Evolutionary conservation across 1,140 invertebrate species (phyloP).

Genomic region (Caenorhabditis latens): DNA sequence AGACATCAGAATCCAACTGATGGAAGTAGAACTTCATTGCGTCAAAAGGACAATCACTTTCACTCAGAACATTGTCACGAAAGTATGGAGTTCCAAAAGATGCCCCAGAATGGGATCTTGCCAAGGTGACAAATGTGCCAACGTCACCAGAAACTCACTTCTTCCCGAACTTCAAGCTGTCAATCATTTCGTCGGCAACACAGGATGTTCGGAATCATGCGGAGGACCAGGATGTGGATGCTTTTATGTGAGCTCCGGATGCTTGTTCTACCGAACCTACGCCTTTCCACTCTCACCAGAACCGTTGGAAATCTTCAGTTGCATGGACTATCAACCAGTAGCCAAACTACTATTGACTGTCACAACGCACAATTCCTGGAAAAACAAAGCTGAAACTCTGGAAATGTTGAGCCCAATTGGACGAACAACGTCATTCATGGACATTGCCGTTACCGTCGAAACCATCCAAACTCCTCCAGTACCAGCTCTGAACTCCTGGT

Average conservation of each 20-base stretch:
- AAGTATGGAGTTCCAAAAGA: not conserved
- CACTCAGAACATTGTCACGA: not conserved
- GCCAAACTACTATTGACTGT: not conserved
- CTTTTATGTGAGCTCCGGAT: slow-evolving; percentile 10
- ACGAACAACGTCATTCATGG: not conserved
- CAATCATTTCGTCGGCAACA: not conserved
- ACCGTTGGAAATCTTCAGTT: not conserved
- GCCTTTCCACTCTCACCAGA: not conserved
- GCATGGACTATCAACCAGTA: not conserved
- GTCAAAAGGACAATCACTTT: not conserved
- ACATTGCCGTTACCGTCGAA: not conserved
- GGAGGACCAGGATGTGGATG: slow-evolving; percentile 45
- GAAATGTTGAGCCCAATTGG: not conserved
- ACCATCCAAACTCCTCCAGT: not conserved
- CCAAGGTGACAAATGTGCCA: slow-evolving; percentile 2
- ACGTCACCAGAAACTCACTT: not conserved
- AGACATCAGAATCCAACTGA: not conserved
- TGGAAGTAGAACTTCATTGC: not conserved
- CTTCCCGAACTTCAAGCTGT: not conserved
- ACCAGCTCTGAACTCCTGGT: not conserved
- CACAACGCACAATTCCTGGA: not conserved
- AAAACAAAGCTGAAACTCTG: not conserved
- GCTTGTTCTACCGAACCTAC: slow-evolving; percentile 54
- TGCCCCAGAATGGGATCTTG: slow-evolving; percentile 49
- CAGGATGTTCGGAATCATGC: slow-evolving; percentile 31